phyloP scores from a whole-genome alignment of 2,797 vertebrate species.

The Pseudochirops cupreus region DNA sequence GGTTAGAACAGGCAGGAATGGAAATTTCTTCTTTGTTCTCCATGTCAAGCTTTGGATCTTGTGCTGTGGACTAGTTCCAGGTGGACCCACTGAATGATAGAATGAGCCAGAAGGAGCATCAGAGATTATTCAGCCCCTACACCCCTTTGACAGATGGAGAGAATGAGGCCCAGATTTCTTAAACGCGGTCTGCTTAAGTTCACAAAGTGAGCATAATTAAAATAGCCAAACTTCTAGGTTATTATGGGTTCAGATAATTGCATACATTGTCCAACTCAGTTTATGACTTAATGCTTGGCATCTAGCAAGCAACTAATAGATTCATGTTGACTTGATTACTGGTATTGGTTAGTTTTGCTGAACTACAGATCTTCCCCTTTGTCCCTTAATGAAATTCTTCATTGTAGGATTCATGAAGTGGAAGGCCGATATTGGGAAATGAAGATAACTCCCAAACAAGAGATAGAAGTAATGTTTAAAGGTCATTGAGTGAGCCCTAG shows the following conservation, averaged over 20 bases:
- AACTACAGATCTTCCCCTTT: neutral
- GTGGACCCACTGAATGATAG: neutral
- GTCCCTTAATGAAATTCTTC: neutral
- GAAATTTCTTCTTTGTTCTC: neutral
- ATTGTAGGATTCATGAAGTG: neutral
- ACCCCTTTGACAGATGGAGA: neutral
- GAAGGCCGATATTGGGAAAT: neutral
- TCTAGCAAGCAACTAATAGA: neutral
- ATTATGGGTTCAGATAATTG: neutral
- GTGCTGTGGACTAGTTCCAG: neutral
- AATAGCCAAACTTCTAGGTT: neutral
- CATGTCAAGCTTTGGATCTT: neutral
- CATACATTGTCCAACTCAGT: neutral
- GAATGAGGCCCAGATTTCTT: neutral
- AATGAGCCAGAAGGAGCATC: neutral
- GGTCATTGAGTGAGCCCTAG: neutral
- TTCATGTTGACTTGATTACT: neutral
- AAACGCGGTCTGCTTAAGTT: neutral
- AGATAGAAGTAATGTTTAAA: neutral
- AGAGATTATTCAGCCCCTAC: neutral
- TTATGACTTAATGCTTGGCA: neutral
- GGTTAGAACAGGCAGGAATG: neutral
- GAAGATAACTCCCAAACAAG: neutral
- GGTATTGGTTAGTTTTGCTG: neutral
- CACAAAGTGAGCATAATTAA: neutral